These are phyloP conservation scores for Nasonovia ribisnigri DNA, from an alignment of 2,888 invertebrate species.

Conservation along the genomic window DNA sequence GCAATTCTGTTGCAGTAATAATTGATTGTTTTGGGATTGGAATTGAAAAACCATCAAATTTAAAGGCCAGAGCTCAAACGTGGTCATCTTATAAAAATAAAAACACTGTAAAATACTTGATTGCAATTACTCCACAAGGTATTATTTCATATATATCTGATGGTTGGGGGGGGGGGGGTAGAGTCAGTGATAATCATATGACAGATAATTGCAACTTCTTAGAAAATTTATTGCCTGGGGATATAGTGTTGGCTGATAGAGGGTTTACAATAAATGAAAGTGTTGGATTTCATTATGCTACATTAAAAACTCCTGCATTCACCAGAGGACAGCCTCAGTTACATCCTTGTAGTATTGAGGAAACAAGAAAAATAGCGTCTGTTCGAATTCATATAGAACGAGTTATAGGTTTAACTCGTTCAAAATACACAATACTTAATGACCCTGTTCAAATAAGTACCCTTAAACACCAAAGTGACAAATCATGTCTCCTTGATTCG, in stretches of 20 bases:
- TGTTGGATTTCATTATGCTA: neutral
- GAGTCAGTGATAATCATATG: conserved; percentile 67
- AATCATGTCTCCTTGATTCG: neutral
- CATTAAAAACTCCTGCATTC: conserved; percentile 29
- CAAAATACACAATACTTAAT: conserved; percentile 20
- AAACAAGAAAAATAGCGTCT: conserved; percentile 40
- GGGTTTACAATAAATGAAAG: conserved; percentile 67
- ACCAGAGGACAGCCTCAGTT: conserved; percentile 16
- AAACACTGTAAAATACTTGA: conserved; percentile 68
- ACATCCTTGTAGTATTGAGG: conserved; percentile 11
- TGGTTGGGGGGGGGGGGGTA: conserved; percentile 69
- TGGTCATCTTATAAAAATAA: conserved; percentile 69
- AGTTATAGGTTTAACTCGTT: conserved; percentile 20
- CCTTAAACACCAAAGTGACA: neutral
- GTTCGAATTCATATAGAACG: conserved; percentile 48
- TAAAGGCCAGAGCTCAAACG: conserved; percentile 67
- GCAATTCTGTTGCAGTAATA: conserved; percentile 66
- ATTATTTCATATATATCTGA: conserved; percentile 69
- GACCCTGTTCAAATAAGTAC: neutral
- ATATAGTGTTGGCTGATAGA: conserved; percentile 67
- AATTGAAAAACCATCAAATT: conserved; percentile 68
- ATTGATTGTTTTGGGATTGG: conserved; percentile 69
- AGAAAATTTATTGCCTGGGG: conserved; percentile 66
- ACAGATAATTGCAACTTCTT: conserved; percentile 67
- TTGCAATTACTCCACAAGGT: conserved; percentile 69